Conservation (phyloP, 2,888 invertebrate genomes). For the Drosophila eohydei region DNA sequence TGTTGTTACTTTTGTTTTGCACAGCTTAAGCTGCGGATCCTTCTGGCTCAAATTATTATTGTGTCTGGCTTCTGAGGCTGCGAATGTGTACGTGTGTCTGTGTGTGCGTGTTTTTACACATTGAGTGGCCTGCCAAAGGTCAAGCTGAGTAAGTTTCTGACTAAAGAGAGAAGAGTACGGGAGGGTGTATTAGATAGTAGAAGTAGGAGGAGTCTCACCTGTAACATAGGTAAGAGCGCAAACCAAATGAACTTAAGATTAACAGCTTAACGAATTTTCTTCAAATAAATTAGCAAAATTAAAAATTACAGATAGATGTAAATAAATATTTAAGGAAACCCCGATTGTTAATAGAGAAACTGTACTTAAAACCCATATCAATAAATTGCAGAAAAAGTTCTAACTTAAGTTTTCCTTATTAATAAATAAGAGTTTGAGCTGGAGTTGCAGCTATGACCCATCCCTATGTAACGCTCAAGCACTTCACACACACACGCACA, state of each 20-base stretch:
- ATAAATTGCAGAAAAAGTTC: not conserved
- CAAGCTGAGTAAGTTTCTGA: constrained; percentile 18
- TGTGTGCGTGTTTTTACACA: constrained; percentile 11
- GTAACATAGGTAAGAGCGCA: not conserved
- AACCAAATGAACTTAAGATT: constrained; percentile 3
- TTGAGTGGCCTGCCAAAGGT: constrained; percentile 54
- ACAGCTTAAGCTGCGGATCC: constrained; percentile 14
- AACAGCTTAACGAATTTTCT: not conserved
- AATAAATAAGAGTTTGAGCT: not conserved
- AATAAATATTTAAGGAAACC: not conserved
- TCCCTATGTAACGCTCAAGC: constrained; percentile 1
- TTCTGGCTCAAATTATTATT: constrained; percentile 59
- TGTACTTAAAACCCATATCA: not conserved
- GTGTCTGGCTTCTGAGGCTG: constrained; percentile 55
- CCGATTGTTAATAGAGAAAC: not conserved
- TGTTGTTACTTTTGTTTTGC: not conserved
- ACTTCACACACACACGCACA: constrained; percentile 1
- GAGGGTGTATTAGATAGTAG: not conserved
- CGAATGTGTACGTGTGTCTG: constrained; percentile 14
- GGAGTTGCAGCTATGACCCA: not conserved
- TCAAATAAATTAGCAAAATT: not conserved
- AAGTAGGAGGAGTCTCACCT: constrained; percentile 5
- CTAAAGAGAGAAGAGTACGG: not conserved
- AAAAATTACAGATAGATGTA: not conserved
- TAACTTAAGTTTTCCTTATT: not conserved